Conservation (phyloP, 2,113 vertebrate genomes). For the Arvicanthis niloticus region DNA sequence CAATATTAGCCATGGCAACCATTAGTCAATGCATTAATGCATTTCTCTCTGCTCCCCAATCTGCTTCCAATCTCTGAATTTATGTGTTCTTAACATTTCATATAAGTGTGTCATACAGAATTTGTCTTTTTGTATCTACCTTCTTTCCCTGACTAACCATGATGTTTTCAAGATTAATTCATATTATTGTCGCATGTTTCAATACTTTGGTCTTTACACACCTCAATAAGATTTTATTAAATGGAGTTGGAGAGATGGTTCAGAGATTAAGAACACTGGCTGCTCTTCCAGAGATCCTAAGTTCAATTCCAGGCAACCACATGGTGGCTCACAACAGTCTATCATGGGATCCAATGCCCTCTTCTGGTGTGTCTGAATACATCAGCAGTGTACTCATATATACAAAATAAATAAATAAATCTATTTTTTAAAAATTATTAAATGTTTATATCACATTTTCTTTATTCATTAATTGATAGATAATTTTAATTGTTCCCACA, state of each 20-base stretch:
- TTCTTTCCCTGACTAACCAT: background rate
- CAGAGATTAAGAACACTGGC: too few species aligned
- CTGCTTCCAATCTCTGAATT: constrained; percentile 24
- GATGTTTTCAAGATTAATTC: background rate
- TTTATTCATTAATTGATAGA: background rate
- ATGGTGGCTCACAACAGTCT: too few species aligned
- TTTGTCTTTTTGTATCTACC: background rate
- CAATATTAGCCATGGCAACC: background rate
- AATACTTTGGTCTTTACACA: background rate
- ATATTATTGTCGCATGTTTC: background rate
- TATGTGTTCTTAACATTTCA: background rate
- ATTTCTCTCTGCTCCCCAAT: background rate
- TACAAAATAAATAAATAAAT: too few species aligned
- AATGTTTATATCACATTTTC: background rate
- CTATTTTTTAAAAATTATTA: background rate
- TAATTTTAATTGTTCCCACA: background rate
- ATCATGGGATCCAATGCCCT: too few species aligned
- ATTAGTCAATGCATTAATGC: background rate
- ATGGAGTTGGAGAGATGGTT: too few species aligned
- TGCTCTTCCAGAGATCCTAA: too few species aligned
- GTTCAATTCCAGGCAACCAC: too few species aligned
- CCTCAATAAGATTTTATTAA: background rate
- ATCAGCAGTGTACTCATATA: too few species aligned
- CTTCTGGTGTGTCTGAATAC: too few species aligned
- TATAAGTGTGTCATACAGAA: constrained; percentile 11